These are phyloP conservation scores for Metallyticus violacea DNA, from an alignment of 2,888 invertebrate species.

Conservation along the genomic window DNA sequence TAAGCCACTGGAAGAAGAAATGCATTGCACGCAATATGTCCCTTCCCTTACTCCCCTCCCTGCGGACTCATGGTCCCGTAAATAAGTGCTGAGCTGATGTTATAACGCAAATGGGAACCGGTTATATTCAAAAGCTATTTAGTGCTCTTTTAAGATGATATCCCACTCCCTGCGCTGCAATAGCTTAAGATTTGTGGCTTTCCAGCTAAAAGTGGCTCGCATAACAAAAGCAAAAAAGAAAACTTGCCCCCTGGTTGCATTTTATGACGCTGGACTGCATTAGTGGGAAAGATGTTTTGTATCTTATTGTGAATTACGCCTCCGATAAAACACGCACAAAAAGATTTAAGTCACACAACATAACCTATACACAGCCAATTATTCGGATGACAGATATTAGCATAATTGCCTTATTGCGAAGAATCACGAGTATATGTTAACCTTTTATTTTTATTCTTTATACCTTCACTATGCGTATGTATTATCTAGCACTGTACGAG, in stretches of 20 bases:
- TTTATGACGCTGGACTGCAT: too few relatives aligned
- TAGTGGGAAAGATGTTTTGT: too few relatives aligned
- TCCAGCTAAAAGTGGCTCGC: neutral
- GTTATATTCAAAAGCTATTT: neutral
- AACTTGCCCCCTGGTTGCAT: too few relatives aligned
- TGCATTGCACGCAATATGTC: too few relatives aligned
- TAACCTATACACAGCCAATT: neutral
- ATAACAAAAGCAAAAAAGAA: neutral
- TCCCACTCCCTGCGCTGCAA: neutral
- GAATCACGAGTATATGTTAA: neutral
- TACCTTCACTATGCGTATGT: neutral
- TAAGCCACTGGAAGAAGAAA: too few relatives aligned
- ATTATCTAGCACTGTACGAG: neutral
- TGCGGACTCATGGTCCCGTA: neutral
- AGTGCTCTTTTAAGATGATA: neutral
- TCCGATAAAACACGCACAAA: too few relatives aligned
- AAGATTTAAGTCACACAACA: too few relatives aligned
- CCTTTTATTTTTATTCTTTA: neutral
- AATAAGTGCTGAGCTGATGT: neutral
- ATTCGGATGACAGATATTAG: neutral
- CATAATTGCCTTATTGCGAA: neutral
- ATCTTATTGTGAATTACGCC: neutral
- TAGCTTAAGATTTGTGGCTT: neutral
- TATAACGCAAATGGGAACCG: too few relatives aligned
- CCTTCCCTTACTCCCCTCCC: too few relatives aligned